phyloP scores from a whole-genome alignment of 2,113 vertebrate species.

The Cochlearius cochlearius region DNA sequence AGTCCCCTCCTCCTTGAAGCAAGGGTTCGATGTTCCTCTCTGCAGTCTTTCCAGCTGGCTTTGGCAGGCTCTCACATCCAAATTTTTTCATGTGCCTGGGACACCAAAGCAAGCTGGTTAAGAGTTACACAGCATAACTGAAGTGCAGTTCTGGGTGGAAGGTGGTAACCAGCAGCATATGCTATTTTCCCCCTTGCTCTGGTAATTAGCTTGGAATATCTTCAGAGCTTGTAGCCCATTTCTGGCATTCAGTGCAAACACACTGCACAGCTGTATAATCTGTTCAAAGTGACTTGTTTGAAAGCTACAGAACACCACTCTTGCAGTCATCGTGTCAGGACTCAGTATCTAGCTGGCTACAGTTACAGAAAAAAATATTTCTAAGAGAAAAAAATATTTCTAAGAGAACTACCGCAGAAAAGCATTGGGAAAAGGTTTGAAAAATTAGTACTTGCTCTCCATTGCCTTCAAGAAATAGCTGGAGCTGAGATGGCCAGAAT shows the following conservation, averaged over 20 bases:
- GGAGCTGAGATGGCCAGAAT: not conserved
- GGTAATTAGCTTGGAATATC: not conserved
- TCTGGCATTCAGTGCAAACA: not conserved
- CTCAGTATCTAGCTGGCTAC: not conserved
- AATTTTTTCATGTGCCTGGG: not conserved
- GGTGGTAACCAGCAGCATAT: not conserved
- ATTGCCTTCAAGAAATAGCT: not conserved
- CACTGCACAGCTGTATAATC: not conserved
- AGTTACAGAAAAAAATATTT: not conserved
- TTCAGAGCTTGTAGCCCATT: not conserved
- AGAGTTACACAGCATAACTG: not conserved
- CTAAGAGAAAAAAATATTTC: not conserved
- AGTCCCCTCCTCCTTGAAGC: not conserved
- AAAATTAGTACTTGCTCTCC: not conserved
- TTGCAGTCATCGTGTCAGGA: not conserved
- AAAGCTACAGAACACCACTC: not conserved
- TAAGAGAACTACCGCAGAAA: not conserved
- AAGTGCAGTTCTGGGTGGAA: not conserved
- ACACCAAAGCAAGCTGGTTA: not conserved
- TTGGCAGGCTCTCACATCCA: not conserved
- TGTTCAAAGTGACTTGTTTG: not conserved
- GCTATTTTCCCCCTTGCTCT: not conserved
- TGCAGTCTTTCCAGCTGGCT: not conserved
- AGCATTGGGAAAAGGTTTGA: not conserved
- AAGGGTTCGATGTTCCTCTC: not conserved